A percentile compares a stretch with the other conserved stretches of the same genome.
These are phyloP conservation scores for Dorcus hopei DNA, from an alignment of 2,888 invertebrate genomes.

Conservation along the genomic window DNA sequence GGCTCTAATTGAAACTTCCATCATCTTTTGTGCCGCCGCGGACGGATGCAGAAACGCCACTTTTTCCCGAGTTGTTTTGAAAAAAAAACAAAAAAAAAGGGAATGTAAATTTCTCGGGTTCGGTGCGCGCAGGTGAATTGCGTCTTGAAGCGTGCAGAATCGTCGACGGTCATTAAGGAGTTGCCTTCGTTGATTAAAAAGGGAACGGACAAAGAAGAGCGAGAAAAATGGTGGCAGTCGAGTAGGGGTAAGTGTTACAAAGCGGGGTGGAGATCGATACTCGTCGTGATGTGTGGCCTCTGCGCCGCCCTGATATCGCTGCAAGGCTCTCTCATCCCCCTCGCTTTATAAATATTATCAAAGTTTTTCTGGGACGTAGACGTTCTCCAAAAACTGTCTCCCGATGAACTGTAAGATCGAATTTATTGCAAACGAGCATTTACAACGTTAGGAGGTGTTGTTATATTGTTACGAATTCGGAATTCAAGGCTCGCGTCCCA, in stretches of 20 bases:
- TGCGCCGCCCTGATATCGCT: slow-evolving; percentile 26
- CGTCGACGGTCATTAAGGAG: slow-evolving; percentile 26
- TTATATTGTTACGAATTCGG: too few species aligned
- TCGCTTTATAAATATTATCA: slow-evolving; percentile 11
- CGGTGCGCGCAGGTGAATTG: slow-evolving; percentile 8
- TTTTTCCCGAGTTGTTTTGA: too few species aligned
- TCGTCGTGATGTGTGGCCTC: slow-evolving; percentile 27
- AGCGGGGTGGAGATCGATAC: slow-evolving; percentile 25
- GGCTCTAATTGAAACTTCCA: too few species aligned
- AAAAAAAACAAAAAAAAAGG: too few species aligned
- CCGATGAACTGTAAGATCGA: too few species aligned
- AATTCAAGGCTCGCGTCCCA: too few species aligned
- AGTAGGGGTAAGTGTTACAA: slow-evolving; percentile 28
- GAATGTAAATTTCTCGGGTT: too few species aligned
- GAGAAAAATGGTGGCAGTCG: slow-evolving; percentile 26
- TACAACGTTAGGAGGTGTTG: too few species aligned
- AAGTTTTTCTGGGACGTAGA: slow-evolving; percentile 9
- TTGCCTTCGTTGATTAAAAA: slow-evolving; percentile 25
- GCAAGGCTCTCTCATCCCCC: neutral
- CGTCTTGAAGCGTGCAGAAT: slow-evolving; percentile 20
- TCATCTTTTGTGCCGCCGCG: too few species aligned
- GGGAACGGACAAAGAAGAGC: slow-evolving; percentile 26
- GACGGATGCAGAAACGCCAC: too few species aligned
- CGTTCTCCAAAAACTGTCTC: neutral
- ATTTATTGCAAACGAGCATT: too few species aligned